phyloP scores from a whole-genome alignment of 2,797 vertebrate species.

The Dicrostonyx torquatus region DNA sequence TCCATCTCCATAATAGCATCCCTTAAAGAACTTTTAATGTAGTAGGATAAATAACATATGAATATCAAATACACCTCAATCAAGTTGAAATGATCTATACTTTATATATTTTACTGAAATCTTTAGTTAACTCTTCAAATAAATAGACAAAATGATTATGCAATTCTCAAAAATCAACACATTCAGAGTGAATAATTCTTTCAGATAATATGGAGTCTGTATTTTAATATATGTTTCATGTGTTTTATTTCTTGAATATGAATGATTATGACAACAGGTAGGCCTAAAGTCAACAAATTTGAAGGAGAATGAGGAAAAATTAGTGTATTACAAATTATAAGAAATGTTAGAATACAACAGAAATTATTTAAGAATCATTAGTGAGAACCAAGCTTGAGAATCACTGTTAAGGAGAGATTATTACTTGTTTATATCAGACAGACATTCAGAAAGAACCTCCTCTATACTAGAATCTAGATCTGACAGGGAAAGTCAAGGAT shows the following conservation, averaged over 20 bases:
- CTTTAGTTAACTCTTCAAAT: background rate
- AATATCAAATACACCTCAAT: background rate
- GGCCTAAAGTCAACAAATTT: background rate
- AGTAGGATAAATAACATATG: background rate
- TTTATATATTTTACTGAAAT: background rate
- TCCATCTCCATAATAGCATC: background rate
- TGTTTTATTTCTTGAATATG: background rate
- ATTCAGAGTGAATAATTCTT: background rate
- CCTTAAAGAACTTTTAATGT: background rate
- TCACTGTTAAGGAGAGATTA: background rate
- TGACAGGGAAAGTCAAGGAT: background rate
- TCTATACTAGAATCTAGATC: background rate
- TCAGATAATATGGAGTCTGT: background rate
- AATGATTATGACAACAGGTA: background rate
- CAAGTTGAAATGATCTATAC: background rate
- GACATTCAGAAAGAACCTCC: background rate
- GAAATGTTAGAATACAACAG: background rate
- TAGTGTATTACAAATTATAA: background rate
- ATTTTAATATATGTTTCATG: background rate
- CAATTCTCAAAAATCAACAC: background rate
- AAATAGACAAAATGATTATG: background rate
- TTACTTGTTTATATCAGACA: background rate
- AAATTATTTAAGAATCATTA: background rate
- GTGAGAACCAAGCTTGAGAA: background rate
- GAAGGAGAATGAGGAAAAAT: background rate